Evolutionary conservation across 1,140 invertebrate species (phyloP).

Genomic region (Homarus americanus): DNA sequence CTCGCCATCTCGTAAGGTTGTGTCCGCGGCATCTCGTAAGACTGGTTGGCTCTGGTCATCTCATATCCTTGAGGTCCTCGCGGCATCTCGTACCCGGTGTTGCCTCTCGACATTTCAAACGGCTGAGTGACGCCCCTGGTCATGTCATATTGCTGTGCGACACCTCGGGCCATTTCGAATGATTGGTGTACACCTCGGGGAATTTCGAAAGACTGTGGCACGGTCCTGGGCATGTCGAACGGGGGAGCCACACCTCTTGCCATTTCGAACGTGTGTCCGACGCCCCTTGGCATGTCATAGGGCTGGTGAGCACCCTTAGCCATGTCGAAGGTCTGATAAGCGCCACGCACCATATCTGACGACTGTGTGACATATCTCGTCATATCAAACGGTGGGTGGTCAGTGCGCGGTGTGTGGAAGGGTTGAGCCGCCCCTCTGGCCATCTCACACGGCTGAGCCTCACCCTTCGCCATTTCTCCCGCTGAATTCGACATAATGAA

Average conservation of each 20-base stretch:
- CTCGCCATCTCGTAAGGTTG: conserved; percentile 29
- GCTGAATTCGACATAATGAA: conserved; percentile 47
- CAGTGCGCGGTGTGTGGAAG: background rate
- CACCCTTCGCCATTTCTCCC: conserved; percentile 39
- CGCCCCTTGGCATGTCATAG: conserved; percentile 26
- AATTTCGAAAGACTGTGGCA: conserved; percentile 15
- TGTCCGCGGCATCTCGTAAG: conserved; percentile 23
- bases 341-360: conserved; percentile 11
- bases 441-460: conserved; percentile 31
- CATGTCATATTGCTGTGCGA: conserved; percentile 29
- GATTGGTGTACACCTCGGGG: conserved; percentile 3
- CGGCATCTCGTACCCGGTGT: background rate
- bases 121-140: background rate
- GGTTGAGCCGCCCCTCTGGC: conserved; percentile 26
- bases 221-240: conserved; percentile 20
- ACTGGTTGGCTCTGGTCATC: background rate
- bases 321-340: conserved; percentile 19
- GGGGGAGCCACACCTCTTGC: background rate
- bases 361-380: conserved; percentile 37
- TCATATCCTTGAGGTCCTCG: background rate
- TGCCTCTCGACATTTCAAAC: conserved; percentile 29
- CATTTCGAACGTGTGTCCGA: conserved; percentile 36
- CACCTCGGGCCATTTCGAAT: background rate
- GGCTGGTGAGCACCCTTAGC: background rate
- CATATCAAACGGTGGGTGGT: conserved; percentile 32